A percentile compares a stretch with the other conserved stretches of the same genome.
phyloP scores from a whole-genome alignment of 2,113 vertebrate species.

The Sebastes schlegelii region DNA sequence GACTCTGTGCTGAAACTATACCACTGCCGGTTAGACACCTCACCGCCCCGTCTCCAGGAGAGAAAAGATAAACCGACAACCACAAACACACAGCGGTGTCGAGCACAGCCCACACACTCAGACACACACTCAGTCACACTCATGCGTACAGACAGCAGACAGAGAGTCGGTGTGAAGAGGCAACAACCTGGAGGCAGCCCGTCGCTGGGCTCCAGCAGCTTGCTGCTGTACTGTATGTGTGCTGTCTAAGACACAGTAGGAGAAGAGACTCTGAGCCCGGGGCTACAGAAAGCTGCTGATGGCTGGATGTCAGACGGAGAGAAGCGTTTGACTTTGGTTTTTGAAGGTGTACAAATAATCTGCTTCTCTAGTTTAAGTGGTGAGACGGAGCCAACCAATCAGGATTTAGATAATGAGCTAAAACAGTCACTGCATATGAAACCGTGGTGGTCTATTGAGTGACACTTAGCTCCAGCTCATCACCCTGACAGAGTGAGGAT shows the following conservation, averaged over 20 bases:
- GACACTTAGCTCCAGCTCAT: background rate
- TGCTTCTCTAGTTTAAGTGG: background rate
- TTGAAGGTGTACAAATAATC: background rate
- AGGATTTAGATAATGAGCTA: background rate
- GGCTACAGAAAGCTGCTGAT: background rate
- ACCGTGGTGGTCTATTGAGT: background rate
- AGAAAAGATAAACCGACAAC: constrained; percentile 42
- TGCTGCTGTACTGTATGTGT: background rate
- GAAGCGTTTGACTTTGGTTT: background rate
- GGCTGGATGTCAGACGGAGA: constrained; percentile 16
- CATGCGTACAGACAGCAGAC: constrained; percentile 38
- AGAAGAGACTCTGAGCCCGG: constrained; percentile 20
- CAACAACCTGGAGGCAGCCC: constrained; percentile 45
- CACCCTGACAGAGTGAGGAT: background rate
- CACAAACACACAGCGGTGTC: constrained; percentile 34
- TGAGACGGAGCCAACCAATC: background rate
- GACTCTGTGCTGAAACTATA: constrained; percentile 16
- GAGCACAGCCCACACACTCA: constrained; percentile 60
- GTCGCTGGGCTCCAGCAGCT: constrained; percentile 24
- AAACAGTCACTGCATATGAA: background rate
- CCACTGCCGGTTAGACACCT: constrained; percentile 39
- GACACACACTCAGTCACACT: constrained; percentile 54
- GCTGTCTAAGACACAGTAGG: constrained; percentile 1
- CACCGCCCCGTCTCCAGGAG: constrained; percentile 3
- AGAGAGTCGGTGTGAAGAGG: constrained; percentile 48